Conservation (phyloP, 1,140 invertebrate genomes). For the Elymnias hypermnestra region DNA sequence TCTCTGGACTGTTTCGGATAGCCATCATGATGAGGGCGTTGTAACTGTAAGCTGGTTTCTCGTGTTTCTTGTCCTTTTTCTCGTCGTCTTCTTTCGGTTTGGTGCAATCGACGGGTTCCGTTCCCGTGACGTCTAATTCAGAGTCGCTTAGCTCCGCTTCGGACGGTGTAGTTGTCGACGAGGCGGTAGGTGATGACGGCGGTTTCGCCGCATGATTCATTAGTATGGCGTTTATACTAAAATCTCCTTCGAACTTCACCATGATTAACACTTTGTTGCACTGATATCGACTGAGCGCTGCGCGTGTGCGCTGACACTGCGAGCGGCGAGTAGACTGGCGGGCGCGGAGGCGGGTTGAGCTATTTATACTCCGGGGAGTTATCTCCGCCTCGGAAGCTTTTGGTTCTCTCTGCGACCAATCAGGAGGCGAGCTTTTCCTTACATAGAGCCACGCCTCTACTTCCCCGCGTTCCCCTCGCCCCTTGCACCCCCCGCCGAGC, state of each 20-base stretch:
- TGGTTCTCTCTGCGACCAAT: constrained; percentile 33
- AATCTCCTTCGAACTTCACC: constrained; percentile 73
- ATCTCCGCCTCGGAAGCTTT: constrained; percentile 44
- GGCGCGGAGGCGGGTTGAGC: constrained; percentile 52
- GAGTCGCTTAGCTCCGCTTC: constrained; percentile 75
- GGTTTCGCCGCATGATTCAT: constrained; percentile 55
- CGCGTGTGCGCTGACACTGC: constrained; percentile 46
- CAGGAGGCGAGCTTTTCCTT: constrained; percentile 41
- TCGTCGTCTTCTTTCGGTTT: constrained; percentile 64
- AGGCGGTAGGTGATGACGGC: constrained; percentile 50
- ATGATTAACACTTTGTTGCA: constrained; percentile 46
- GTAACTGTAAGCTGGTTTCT: constrained; percentile 98
- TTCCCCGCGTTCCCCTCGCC: constrained; percentile 18
- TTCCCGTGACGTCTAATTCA: constrained; percentile 87
- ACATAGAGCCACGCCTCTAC: constrained; percentile 40
- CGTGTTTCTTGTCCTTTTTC: constrained; percentile 81
- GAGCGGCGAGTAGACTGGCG: constrained; percentile 52
- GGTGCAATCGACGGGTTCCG: constrained; percentile 82
- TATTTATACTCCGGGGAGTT: constrained; percentile 39
- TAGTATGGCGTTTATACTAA: constrained; percentile 69
- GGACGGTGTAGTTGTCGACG: constrained; percentile 46
- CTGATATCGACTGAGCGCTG: constrained; percentile 19
- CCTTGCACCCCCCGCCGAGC: constrained; percentile 15
- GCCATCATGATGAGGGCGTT: constrained; percentile 99
- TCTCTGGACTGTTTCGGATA: constrained; percentile 95